Conservation (phyloP, 2,888 invertebrate genomes). For the Formica aserva region DNA sequence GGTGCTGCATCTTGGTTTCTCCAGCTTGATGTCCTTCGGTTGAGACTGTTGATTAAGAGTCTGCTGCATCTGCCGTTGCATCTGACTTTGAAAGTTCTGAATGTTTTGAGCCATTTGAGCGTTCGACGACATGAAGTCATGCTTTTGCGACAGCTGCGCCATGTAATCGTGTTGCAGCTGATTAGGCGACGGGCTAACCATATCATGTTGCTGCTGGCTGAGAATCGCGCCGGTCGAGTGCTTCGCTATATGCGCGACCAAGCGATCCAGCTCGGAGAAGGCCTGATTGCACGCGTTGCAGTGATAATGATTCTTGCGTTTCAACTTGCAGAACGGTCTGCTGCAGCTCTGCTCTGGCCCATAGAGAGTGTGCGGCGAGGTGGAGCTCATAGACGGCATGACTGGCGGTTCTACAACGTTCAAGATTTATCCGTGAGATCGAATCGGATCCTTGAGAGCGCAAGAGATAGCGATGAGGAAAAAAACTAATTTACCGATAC, state of each 20-base stretch:
- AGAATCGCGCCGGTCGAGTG: constrained; percentile 89
- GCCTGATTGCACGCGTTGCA: constrained; percentile 93
- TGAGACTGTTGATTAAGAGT: constrained; percentile 76
- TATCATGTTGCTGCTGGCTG: constrained; percentile 84
- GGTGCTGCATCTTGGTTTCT: constrained; percentile 74
- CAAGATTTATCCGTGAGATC: constrained; percentile 73
- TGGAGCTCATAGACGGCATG: constrained; percentile 73
- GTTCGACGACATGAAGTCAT: constrained; percentile 84
- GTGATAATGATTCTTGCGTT: constrained; percentile 92
- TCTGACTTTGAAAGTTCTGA: constrained; percentile 82
- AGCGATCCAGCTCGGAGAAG: constrained; percentile 90
- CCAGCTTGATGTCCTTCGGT: constrained; percentile 81
- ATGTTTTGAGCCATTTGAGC: constrained; percentile 82
- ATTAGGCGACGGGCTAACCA: constrained; percentile 70
- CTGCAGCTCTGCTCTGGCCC: constrained; percentile 90
- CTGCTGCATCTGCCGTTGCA: constrained; percentile 84
- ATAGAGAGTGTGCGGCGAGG: constrained; percentile 87
- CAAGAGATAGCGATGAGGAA: constrained; percentile 1
- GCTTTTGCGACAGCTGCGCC: constrained; percentile 82
- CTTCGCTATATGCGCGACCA: constrained; percentile 90
- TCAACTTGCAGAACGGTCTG: constrained; percentile 93
- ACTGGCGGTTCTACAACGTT: constrained; percentile 81
- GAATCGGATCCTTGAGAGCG: background rate
- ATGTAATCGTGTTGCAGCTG: constrained; percentile 79
- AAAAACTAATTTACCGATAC: constrained; percentile 49